These are phyloP conservation scores for Diarsia dahlii DNA, from an alignment of 2,888 invertebrate species.

Conservation along the genomic window DNA sequence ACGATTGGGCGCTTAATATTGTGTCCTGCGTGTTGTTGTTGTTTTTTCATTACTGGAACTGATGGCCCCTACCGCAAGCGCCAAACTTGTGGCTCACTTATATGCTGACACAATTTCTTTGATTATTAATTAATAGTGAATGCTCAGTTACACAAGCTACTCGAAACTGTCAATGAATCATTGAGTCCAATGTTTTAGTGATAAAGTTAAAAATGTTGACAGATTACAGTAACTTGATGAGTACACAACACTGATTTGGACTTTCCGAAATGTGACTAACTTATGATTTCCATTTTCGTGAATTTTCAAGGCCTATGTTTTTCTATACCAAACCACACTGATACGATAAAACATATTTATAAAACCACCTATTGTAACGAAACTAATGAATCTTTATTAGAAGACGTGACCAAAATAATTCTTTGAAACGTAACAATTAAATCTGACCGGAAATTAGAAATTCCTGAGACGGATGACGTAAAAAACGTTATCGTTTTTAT, in stretches of 20 bases:
- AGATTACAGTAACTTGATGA: too few species aligned
- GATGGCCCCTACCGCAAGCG: too few species aligned
- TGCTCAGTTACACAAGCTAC: too few species aligned
- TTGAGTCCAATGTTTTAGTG: too few species aligned
- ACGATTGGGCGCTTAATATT: too few species aligned
- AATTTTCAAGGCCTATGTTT: neutral
- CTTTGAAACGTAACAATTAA: slow-evolving; percentile 72
- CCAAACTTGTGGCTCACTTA: too few species aligned
- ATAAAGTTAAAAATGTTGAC: too few species aligned
- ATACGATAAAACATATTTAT: neutral
- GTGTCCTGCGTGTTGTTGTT: too few species aligned
- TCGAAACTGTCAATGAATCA: too few species aligned
- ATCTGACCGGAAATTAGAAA: slow-evolving; percentile 84
- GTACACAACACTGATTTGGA: neutral
- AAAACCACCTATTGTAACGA: slow-evolving; percentile 1
- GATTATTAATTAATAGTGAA: neutral
- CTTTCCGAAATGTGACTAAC: neutral
- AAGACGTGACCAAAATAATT: slow-evolving; percentile 59
- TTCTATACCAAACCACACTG: neutral
- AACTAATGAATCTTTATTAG: slow-evolving; percentile 27
- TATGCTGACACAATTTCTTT: neutral
- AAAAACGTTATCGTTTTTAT: slow-evolving; percentile 69
- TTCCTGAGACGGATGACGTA: slow-evolving; percentile 72
- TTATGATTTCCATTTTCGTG: neutral
- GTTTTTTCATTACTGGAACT: too few species aligned